A percentile compares a stretch with the other conserved stretches of the same genome.
Conservation (phyloP, 2,797 vertebrate species). For the Lophius americanus region DNA sequence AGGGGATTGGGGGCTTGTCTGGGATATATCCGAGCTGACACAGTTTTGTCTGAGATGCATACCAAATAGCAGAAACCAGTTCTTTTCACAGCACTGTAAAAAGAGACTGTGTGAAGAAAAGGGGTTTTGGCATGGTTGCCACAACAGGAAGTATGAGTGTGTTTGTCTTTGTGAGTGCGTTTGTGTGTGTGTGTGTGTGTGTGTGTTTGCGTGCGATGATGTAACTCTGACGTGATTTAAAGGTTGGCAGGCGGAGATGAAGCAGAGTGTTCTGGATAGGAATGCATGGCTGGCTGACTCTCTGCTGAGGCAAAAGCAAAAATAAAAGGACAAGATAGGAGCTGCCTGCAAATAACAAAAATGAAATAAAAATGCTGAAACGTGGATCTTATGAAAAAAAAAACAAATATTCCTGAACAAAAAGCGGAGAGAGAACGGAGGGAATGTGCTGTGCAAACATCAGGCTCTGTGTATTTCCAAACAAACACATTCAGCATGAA, state of each 20-base stretch:
- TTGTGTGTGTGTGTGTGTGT: slow-evolving; percentile 27
- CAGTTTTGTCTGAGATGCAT: too few species aligned
- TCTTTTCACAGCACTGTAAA: too few species aligned
- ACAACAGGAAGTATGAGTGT: slow-evolving; percentile 24
- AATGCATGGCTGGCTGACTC: slow-evolving; percentile 71
- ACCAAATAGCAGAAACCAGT: too few species aligned
- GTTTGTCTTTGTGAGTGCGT: slow-evolving; percentile 5
- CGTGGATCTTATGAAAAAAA: slow-evolving; percentile 44
- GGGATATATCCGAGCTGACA: too few species aligned
- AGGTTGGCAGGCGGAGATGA: slow-evolving; percentile 67
- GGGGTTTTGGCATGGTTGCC: slow-evolving; percentile 33
- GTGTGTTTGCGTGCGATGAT: slow-evolving; percentile 52
- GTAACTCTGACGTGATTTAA: slow-evolving; percentile 77
- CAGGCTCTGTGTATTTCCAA: slow-evolving; percentile 25
- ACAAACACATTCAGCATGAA: slow-evolving; percentile 29
- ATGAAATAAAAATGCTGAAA: slow-evolving; percentile 25
- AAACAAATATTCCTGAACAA: slow-evolving; percentile 32
- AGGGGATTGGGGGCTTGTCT: too few species aligned
- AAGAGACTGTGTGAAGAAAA: slow-evolving; percentile 21
- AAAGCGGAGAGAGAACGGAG: background rate
- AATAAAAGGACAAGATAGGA: slow-evolving; percentile 35
- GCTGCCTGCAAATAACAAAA: slow-evolving; percentile 41
- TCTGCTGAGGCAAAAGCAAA: slow-evolving; percentile 39
- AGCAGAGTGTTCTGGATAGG: slow-evolving; percentile 77
- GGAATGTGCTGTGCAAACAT: slow-evolving; percentile 39